phyloP scores from a whole-genome alignment of 2,113 vertebrate species.

The Gymnorhina tibicen region DNA sequence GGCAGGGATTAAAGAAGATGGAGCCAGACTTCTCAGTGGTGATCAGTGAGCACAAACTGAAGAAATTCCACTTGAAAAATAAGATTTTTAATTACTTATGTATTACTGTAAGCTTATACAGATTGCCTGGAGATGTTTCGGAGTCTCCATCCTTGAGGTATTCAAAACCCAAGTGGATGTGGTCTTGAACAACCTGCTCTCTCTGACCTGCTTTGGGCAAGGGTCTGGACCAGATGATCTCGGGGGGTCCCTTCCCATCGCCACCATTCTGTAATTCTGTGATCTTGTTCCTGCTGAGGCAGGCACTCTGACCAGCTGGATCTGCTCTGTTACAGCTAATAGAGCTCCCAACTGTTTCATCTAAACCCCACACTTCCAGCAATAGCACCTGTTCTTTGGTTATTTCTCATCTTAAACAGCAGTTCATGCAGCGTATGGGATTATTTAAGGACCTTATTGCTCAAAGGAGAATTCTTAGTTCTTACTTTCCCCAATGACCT shows the following conservation, averaged over 20 bases:
- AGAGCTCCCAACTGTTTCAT: constrained; percentile 13
- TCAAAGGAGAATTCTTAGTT: constrained; percentile 22
- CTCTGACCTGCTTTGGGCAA: background rate
- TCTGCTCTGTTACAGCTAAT: background rate
- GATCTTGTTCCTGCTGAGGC: background rate
- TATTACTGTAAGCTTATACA: background rate
- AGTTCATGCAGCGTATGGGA: constrained; percentile 3
- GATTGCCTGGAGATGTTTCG: background rate
- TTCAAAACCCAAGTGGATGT: background rate
- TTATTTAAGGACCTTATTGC: background rate
- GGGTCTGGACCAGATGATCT: background rate
- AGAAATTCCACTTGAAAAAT: background rate
- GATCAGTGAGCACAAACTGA: background rate
- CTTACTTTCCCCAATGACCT: constrained; percentile 8
- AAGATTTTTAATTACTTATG: background rate
- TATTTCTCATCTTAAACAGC: constrained; percentile 29
- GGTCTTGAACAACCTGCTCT: background rate
- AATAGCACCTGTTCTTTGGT: constrained; percentile 11
- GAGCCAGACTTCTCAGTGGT: background rate
- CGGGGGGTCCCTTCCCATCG: background rate
- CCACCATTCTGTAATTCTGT: background rate
- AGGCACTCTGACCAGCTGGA: background rate
- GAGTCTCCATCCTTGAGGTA: background rate
- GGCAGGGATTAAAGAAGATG: background rate
- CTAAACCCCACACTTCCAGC: background rate